Evolutionary conservation across 1,140 invertebrate genomes (phyloP).

Genomic region (Bombus turneri): DNA sequence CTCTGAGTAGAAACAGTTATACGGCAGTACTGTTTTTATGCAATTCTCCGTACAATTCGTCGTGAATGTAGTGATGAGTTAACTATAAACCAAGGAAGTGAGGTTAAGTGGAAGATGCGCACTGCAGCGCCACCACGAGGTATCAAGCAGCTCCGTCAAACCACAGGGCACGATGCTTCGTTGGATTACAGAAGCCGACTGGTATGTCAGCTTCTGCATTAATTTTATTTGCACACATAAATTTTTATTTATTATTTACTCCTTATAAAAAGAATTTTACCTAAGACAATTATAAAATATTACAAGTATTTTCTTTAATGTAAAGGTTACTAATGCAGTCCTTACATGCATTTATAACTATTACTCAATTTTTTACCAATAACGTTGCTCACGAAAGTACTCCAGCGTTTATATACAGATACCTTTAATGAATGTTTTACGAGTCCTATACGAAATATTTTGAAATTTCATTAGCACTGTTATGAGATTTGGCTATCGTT

Average conservation of each 20-base stretch:
- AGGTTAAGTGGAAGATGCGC: conserved; percentile 67
- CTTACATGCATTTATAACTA: not conserved
- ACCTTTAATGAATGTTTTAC: no score
- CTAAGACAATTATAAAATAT: not conserved
- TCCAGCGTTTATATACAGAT: no score
- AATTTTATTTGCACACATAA: not conserved
- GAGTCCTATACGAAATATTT: not conserved
- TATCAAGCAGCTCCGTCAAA: conserved; percentile 68
- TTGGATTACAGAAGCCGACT: conserved; percentile 74
- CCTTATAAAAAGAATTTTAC: not conserved
- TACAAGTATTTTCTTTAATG: not conserved
- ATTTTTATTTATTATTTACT: not conserved
- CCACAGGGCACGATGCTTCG: conserved; percentile 54
- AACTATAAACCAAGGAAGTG: not conserved
- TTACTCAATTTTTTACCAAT: not conserved
- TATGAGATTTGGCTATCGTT: not conserved
- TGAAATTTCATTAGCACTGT: not conserved
- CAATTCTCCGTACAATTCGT: not conserved
- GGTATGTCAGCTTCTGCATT: conserved; percentile 56
- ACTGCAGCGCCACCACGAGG: conserved; percentile 68
- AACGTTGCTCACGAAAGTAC: no score
- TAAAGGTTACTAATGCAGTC: not conserved
- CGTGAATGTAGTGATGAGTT: conserved; percentile 6
- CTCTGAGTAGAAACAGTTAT: not conserved
- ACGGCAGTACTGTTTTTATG: not conserved